Conservation (phyloP, 2,888 invertebrate species). For the Anorthoa munda region DNA sequence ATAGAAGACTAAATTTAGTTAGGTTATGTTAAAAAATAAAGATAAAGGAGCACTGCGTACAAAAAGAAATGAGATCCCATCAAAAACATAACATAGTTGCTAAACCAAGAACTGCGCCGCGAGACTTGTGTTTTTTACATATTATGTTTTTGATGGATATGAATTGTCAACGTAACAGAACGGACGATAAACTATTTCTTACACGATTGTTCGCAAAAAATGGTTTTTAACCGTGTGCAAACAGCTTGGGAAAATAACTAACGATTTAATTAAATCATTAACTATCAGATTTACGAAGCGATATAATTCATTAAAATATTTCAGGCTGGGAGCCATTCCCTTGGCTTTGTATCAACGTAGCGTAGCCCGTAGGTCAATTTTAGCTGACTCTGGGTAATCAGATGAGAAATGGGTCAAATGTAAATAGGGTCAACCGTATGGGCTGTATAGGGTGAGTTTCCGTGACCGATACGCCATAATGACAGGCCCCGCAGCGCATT, state of each 20-base stretch:
- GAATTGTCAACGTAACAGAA: conserved; percentile 41
- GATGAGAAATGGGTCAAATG: conserved; percentile 81
- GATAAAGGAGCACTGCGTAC: too few species aligned
- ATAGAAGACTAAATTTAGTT: too few species aligned
- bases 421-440: conserved; percentile 58
- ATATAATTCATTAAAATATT: conserved; percentile 64
- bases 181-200: conserved; percentile 27
- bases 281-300: conserved; percentile 39
- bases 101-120: too few species aligned
- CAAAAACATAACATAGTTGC: too few species aligned
- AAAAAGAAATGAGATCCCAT: too few species aligned
- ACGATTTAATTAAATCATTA: conserved; percentile 39
- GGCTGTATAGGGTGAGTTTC: conserved; percentile 58
- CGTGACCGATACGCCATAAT: conserved; percentile 64
- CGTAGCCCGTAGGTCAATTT: conserved; percentile 54
- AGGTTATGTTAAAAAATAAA: too few species aligned
- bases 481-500: conserved; percentile 64
- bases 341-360: conserved; percentile 30
- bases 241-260: conserved; percentile 62
- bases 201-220: conserved; percentile 41
- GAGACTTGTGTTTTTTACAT: too few species aligned
- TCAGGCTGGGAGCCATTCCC: conserved; percentile 32
- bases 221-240: conserved; percentile 36
- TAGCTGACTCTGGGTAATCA: conserved; percentile 68
- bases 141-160: neutral